Percentiles rank a stretch among this genome's conserved stretches.
Conservation (phyloP, 2,888 invertebrate genomes). For the Deilephila elpenor region DNA sequence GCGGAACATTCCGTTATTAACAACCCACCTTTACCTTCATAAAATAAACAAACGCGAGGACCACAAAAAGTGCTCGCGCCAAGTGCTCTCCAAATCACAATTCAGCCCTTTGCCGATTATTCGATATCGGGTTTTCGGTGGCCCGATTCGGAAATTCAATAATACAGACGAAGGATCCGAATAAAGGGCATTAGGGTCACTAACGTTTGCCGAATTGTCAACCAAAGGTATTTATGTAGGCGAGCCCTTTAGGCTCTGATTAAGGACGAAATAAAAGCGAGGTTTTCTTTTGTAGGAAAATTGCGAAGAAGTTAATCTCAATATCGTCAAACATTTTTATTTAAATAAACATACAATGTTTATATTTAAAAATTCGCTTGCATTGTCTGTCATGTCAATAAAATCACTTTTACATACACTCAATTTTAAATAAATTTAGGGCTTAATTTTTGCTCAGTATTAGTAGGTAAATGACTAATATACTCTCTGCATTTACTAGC, state of each 20-base stretch:
- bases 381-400: too few relatives aligned
- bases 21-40: constrained; percentile 10
- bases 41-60: constrained; percentile 21
- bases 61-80: constrained; percentile 44
- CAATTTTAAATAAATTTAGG: too few relatives aligned
- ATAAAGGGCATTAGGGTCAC: constrained; percentile 28
- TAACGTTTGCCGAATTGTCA: constrained; percentile 18
- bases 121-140: constrained; percentile 49
- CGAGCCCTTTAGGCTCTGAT: constrained; percentile 10
- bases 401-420: too few relatives aligned
- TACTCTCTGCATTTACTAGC: too few relatives aligned
- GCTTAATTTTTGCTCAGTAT: too few relatives aligned
- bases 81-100: constrained; percentile 58
- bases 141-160: constrained; percentile 32
- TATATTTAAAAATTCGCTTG: too few relatives aligned
- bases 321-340: background rate
- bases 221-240: constrained; percentile 23
- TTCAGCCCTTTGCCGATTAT: constrained; percentile 59
- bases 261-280: background rate
- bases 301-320: background rate
- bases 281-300: background rate
- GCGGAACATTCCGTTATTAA: background rate
- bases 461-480: too few relatives aligned
- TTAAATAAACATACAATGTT: background rate
- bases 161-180: constrained; percentile 28